phyloP scores from a whole-genome alignment of 2,888 invertebrate genomes.

The Hirtodrosophila alboralis region DNA sequence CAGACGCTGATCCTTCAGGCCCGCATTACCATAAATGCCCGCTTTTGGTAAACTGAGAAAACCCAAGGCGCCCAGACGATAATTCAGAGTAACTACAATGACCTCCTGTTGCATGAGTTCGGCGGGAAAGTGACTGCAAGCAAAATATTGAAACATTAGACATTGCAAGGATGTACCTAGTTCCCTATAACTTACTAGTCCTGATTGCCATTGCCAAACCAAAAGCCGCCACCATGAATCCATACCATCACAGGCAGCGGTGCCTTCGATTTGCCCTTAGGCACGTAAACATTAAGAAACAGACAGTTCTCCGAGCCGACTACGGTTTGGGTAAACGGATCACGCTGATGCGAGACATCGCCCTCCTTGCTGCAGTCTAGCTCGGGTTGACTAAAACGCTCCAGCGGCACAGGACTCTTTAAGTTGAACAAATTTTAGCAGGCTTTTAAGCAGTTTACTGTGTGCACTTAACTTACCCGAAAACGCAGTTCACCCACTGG shows the following conservation, averaged over 20 bases:
- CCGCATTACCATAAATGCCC: slow-evolving; percentile 82
- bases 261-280: slow-evolving; percentile 51
- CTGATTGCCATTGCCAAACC: slow-evolving; percentile 79
- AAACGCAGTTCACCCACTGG: slow-evolving; percentile 84
- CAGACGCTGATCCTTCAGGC: slow-evolving; percentile 83
- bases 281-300: slow-evolving; percentile 81
- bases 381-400: slow-evolving; percentile 70
- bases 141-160: no score
- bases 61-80: slow-evolving; percentile 82
- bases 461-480: slow-evolving; percentile 65
- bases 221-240: slow-evolving; percentile 83
- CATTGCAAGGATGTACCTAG: rapidly evolving
- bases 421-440: neutral
- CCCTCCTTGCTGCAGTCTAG: slow-evolving; percentile 81
- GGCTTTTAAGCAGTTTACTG: neutral
- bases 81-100: slow-evolving; percentile 82
- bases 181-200: slow-evolving; percentile 70
- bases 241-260: slow-evolving; percentile 83
- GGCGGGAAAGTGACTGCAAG: slow-evolving; percentile 78
- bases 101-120: slow-evolving; percentile 81
- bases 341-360: slow-evolving; percentile 76
- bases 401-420: slow-evolving; percentile 80
- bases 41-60: slow-evolving; percentile 81
- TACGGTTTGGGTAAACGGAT: slow-evolving; percentile 61
- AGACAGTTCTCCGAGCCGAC: slow-evolving; percentile 82